phyloP scores from a whole-genome alignment of 2,113 vertebrate genomes.

The Meleagris gallopavo region DNA sequence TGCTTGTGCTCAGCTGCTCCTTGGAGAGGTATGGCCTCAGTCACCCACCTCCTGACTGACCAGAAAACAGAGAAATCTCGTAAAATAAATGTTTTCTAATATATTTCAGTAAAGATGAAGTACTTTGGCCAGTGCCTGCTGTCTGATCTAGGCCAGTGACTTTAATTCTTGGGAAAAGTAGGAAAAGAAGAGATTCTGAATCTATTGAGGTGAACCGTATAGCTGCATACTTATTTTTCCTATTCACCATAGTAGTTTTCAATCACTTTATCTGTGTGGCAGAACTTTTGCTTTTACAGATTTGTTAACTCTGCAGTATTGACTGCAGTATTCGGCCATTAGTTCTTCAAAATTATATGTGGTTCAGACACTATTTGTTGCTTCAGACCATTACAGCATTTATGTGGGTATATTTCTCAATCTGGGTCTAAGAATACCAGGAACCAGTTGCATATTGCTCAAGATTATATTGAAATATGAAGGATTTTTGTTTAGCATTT shows the following conservation, averaged over 20 bases:
- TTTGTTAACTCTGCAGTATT: not conserved
- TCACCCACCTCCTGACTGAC: rapidly evolving
- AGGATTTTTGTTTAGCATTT: not conserved
- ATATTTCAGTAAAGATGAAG: not conserved
- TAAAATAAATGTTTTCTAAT: not conserved
- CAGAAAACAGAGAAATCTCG: not conserved
- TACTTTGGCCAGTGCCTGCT: not conserved
- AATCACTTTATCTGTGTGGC: not conserved
- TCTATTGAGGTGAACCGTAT: too few relatives aligned
- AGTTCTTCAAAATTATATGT: not conserved
- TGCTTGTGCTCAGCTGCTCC: not conserved
- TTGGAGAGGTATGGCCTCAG: not conserved
- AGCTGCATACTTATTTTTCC: not conserved
- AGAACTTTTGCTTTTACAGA: not conserved
- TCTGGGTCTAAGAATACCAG: not conserved
- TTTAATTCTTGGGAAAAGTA: not conserved
- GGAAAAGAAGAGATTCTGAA: not conserved
- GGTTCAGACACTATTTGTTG: not conserved
- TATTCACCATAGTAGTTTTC: not conserved
- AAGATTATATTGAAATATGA: not conserved
- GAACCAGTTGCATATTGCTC: not conserved
- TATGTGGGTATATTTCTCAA: not conserved
- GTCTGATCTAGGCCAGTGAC: not conserved
- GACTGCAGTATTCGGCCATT: not conserved
- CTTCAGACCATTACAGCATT: not conserved